Evolutionary conservation across 2,797 vertebrate species (phyloP), one percentile per base, ranked within the genome.

Genomic region (Anabas testudineus): DNA sequence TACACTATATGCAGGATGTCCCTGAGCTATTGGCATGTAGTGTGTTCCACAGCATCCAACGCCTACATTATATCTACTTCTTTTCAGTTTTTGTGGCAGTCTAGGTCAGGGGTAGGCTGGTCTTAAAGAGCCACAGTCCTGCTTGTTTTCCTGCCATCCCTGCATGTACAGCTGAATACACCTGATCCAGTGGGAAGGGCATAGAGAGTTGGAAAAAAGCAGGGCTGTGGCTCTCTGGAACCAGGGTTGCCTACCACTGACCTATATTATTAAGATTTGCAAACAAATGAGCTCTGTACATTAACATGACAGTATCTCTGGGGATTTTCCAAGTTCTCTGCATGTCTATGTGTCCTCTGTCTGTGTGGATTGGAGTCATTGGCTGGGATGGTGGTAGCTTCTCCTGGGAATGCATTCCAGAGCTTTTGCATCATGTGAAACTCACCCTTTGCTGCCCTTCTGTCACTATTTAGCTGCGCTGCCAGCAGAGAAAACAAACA

Each of bases 381-480:
- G 79, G 70, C 67, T 72, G 41, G 48, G 66, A 46, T 74, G 64
- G 58, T 57, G 73, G 74, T 46, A 15, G 37, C 37, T 39, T 82
- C 87, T 83, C 86, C 45, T 66, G 87, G 82, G 89, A 90, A 62
- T 78, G 76, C 87, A 92, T 93, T 88, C 91, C 91, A 87, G 78
- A 88, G 81, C 76, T 65, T 87, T 83, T 90, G 89, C 86, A 87
- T 92, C 91, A 92, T 89, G 88, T 89, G 89, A 90, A 93, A 91
- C 78, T 82, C 85, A 80, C 87, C 74, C 86, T 64, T 77, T 51
- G 59, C 78, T 71, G 74, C 67, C 78, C 74, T 53, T 67, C 80
- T 87, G 82, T 81, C 83, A 78, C 73, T 63, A 28, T 67, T 55
- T 53, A 74, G 60, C 75, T 61, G 41, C 55, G 26, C 74, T 85